phyloP scores from a whole-genome alignment of 2,797 vertebrate genomes.

The Prionace glauca region DNA sequence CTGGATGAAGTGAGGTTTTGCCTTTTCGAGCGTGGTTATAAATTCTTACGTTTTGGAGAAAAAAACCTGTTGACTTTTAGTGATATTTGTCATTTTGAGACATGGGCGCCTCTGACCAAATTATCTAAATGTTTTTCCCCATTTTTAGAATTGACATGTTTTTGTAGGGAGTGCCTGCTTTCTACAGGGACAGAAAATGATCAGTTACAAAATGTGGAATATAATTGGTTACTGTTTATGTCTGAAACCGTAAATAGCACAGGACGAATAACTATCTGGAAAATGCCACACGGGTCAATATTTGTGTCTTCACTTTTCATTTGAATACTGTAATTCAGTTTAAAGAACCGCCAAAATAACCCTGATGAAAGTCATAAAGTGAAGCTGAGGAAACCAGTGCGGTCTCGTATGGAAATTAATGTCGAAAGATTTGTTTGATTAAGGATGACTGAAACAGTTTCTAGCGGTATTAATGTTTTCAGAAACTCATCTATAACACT shows the following conservation, averaged over 20 bases:
- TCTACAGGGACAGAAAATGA: constrained; percentile 26
- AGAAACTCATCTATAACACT: background rate
- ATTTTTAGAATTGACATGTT: constrained; percentile 11
- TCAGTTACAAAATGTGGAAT: constrained; percentile 36
- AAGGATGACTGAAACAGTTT: background rate
- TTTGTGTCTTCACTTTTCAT: constrained; percentile 5
- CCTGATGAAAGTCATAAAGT: background rate
- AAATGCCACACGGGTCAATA: background rate
- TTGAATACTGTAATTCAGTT: constrained; percentile 10
- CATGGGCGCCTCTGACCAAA: background rate
- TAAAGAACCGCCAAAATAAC: background rate
- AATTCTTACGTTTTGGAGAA: background rate
- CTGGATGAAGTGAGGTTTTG: background rate
- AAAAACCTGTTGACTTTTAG: background rate
- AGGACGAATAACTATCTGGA: constrained; percentile 6
- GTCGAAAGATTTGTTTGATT: background rate
- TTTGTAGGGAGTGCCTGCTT: constrained; percentile 30
- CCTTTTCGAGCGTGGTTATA: background rate
- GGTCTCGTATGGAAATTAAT: background rate
- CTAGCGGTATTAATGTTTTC: background rate
- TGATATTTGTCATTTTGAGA: constrained; percentile 25
- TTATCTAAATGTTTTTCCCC: background rate
- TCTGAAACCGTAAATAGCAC: constrained; percentile 25
- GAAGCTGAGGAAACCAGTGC: background rate
- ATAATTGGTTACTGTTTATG: constrained; percentile 30